Base-by-base conservation (phyloP, 1,140 invertebrate genomes). In the Neuroterus valhalla region DNA sequence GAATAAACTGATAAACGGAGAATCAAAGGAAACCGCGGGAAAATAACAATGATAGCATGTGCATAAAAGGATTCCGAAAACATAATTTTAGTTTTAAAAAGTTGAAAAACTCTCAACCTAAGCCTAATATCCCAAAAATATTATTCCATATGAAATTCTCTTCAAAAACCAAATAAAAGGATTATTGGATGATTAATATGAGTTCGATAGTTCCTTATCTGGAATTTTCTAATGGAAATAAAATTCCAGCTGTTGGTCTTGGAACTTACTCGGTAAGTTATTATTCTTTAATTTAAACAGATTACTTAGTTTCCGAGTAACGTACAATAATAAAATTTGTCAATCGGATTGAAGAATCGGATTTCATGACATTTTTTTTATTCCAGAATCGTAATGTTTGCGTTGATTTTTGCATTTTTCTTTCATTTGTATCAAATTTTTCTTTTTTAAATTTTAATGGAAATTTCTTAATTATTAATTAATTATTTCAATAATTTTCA, bases 161-260 rank as follows among this genome's bases (percentile, higher is more conserved):
- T 21, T 52, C 5, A 6, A 11, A 52, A 4, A 52, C 21, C 19
- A 21, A 21, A 21, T 21, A 4, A 52, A 10, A 17, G 48, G 11
- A 52, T 26, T 55, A 14, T 1, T 19, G 11, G 50, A 11, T 12
- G 6, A 52, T 23, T 15, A 62, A 62, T 15, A 62, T 62, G 52
- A 21, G 50, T 26, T 23, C 21, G 21, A 55, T 14, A 55, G 81
- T 84, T 55, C 84, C 89, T 3, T 87, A 80, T 52, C 77, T 90
- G 0, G 89, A 86, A 77, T 83, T 94, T 2, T 91, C 89, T 77
- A 91, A 91, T 88, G 93, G 93, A 62, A 82, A 86, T 21, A 85
- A 91, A 78, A 92, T 94, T 83, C 93, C 93, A 2, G 80, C 91
- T 19, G 83, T 94, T 78, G 94, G 93, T 6, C 82, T 94, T 5